Conservation (phyloP, 2,113 vertebrate genomes). For the Promerops cafer region DNA sequence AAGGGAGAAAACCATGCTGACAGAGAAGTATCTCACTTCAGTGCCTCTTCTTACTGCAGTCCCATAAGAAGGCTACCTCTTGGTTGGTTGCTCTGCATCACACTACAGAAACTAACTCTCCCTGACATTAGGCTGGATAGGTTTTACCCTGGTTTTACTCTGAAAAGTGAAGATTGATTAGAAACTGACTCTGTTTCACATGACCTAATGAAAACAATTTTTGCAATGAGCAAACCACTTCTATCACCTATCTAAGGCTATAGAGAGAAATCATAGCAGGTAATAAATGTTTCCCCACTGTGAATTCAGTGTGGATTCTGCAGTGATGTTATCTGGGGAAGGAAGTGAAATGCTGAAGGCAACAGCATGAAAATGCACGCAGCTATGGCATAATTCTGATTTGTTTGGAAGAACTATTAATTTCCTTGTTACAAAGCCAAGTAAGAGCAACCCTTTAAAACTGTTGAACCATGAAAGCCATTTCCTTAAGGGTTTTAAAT, state of each 20-base stretch:
- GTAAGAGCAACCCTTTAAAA: constrained; percentile 87
- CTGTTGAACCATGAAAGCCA: constrained; percentile 85
- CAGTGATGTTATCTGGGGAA: constrained; percentile 47
- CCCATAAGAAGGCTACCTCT: background rate
- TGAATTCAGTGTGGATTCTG: constrained; percentile 57
- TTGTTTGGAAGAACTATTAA: constrained; percentile 91
- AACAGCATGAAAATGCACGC: constrained; percentile 73
- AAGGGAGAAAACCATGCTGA: background rate
- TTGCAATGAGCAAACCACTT: constrained; percentile 49
- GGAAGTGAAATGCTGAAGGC: constrained; percentile 58
- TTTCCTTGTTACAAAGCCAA: constrained; percentile 88
- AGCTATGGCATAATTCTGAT: constrained; percentile 82
- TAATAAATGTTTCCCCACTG: constrained; percentile 66
- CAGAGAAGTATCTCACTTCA: constrained; percentile 13
- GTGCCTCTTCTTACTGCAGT: background rate
- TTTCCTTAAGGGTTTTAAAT: constrained; percentile 87
- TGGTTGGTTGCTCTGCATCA: constrained; percentile 43
- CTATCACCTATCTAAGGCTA: constrained; percentile 25
- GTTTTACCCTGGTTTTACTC: constrained; percentile 36
- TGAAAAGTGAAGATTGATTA: constrained; percentile 70
- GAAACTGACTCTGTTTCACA: constrained; percentile 64
- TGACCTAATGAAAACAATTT: constrained; percentile 68
- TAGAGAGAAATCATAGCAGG: constrained; percentile 25
- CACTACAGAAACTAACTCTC: constrained; percentile 45
- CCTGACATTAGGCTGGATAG: constrained; percentile 53